Conservation (phyloP, 2,797 vertebrate species). For the Gymnothorax javanicus region DNA sequence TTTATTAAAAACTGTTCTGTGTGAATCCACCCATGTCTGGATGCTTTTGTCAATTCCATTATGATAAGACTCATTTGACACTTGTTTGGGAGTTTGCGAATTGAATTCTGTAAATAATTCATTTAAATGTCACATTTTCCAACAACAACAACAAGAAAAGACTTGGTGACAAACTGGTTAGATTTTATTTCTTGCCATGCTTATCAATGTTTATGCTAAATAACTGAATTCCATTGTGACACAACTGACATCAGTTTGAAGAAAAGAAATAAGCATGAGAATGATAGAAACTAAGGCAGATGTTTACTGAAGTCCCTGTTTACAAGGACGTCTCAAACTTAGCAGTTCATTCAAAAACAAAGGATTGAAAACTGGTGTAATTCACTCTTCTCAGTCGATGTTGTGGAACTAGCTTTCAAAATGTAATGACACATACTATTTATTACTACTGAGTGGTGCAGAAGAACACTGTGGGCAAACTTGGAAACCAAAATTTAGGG, state of each 20-base stretch:
- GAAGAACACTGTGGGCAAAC: too few species aligned
- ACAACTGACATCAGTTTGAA: not conserved
- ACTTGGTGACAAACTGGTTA: not conserved
- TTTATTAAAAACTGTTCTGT: not conserved
- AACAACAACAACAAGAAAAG: not conserved
- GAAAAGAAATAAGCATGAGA: not conserved
- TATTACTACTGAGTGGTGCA: too few species aligned
- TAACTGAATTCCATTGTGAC: not conserved
- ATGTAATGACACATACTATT: too few species aligned
- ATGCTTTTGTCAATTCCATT: not conserved
- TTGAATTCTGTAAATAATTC: not conserved
- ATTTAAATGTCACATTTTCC: not conserved
- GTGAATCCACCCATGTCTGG: not conserved
- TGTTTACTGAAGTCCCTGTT: not conserved
- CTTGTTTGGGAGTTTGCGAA: slow-evolving; percentile 1
- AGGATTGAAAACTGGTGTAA: too few species aligned
- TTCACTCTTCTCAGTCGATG: too few species aligned
- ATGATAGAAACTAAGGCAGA: not conserved
- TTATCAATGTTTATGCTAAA: not conserved
- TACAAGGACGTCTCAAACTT: too few species aligned
- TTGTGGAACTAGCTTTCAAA: too few species aligned
- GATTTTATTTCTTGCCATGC: not conserved
- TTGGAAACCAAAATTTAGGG: too few species aligned
- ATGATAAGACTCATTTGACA: slow-evolving; percentile 2
- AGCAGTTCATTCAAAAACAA: too few species aligned